Base-by-base conservation (phyloP, 2,797 vertebrate genomes). In the Salmo trutta region DNA sequence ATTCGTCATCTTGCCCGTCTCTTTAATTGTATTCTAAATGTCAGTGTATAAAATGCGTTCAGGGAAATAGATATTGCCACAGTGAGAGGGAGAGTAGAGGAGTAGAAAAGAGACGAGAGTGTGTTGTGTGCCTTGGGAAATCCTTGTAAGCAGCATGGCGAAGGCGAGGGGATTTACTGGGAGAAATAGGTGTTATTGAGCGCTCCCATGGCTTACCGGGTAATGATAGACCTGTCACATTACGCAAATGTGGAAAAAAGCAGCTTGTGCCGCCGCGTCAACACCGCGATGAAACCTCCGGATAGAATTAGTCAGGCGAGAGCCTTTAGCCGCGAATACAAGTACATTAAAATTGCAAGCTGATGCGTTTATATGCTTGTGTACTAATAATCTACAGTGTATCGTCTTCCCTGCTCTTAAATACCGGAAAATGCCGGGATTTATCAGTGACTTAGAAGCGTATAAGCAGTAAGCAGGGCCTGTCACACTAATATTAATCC, bases 191-290 rank as follows among this genome's bases (percentile, higher is more conserved):
- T 95, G 93, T 95, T 95, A 95, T 94, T 94, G 94, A 94, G 92
- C 89, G 91, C 93, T 94, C 94, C 93, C 92, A 83, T 91, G 93
- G 93, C 92, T 95, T 95, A 95, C 91, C 81, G 91, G 90, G 94
- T 95, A 95, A 95, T 95, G 94, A 95, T 94, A 95, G 94, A 95
- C 93, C 93, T 94, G 94, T 95, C 94, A 95, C 93, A 95, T 95
- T 95, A 94, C 93, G 92, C 94, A 95, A 94, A 95, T 94, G 93
- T 86, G 88, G 88, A 92, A 90, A 92, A 90, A 93, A 94, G 93
- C 93, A 87, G 93, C 91, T 91, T 91, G 88, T 80, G 89, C 80
- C 83, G 83, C 84, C 88, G 85, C 86, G 88, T 90, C 81, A 88
- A 76, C 87, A 53, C 52, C 0, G 15, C 19, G 83, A 91, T 89